Percentiles rank a stretch among this genome's conserved stretches.
phyloP scores from a whole-genome alignment of 2,797 vertebrate species.

The Aulostomus chinensis region DNA sequence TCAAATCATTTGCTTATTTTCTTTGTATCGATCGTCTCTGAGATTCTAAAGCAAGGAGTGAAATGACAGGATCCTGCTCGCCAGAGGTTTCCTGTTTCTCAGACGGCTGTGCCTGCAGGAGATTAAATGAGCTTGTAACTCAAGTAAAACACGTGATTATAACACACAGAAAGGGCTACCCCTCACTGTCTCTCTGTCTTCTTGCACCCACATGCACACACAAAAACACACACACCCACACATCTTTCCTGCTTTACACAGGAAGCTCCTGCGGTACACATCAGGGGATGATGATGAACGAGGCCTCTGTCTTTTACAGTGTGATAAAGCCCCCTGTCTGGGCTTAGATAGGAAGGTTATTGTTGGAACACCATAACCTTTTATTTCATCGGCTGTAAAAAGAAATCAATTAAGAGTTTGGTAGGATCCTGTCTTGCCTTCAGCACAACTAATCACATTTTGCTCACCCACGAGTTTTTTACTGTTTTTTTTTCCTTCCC shows the following conservation, averaged over 20 bases:
- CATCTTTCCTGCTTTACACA: slow-evolving; percentile 34
- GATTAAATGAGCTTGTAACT: slow-evolving; percentile 61
- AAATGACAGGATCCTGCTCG: slow-evolving; percentile 50
- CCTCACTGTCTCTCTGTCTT: too few relatives aligned
- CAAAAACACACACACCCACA: slow-evolving; percentile 18
- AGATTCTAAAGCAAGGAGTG: slow-evolving; percentile 17
- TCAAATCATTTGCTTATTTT: slow-evolving; percentile 30
- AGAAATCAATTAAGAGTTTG: slow-evolving; percentile 69
- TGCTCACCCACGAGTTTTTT: slow-evolving; percentile 40
- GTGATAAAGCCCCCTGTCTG: slow-evolving; percentile 62
- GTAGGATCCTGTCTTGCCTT: slow-evolving; percentile 55
- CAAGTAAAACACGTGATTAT: slow-evolving; percentile 46
- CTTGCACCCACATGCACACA: background rate
- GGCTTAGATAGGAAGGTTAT: slow-evolving; percentile 65
- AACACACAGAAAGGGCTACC: slow-evolving; percentile 1
- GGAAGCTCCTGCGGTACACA: slow-evolving; percentile 42
- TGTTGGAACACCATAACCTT: slow-evolving; percentile 69
- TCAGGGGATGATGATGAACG: slow-evolving; percentile 58
- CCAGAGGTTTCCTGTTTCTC: slow-evolving; percentile 32
- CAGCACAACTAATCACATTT: slow-evolving; percentile 67
- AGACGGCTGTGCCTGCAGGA: slow-evolving; percentile 31
- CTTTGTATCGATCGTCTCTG: slow-evolving; percentile 45
- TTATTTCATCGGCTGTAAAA: slow-evolving; percentile 70
- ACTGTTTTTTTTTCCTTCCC: slow-evolving; percentile 3
- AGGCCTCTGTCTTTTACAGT: slow-evolving; percentile 62